These are phyloP conservation scores for Bombus haemorrhoidalis DNA, from an alignment of 1,140 invertebrate genomes.

Conservation along the genomic window DNA sequence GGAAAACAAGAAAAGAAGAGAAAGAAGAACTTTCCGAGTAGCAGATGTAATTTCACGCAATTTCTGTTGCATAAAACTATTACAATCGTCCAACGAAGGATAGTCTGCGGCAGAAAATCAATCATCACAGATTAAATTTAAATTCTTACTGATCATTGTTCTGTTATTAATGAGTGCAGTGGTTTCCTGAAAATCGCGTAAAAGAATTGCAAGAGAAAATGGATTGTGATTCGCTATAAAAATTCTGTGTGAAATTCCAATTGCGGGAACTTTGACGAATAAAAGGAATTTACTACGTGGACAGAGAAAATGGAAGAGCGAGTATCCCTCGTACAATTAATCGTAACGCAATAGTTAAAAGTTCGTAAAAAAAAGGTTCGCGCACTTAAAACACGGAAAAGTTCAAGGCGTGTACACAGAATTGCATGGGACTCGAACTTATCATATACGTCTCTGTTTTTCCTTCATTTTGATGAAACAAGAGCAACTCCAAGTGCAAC, in stretches of 20 bases:
- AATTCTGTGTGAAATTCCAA: neutral
- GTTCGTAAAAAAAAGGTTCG: no score
- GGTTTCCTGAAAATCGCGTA: neutral
- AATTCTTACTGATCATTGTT: neutral
- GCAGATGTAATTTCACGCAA: no score
- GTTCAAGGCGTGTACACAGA: neutral
- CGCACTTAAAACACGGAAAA: no score
- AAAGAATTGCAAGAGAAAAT: no score
- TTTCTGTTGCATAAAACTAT: no score
- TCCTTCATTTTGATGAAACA: neutral
- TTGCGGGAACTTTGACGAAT: no score
- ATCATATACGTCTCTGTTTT: neutral
- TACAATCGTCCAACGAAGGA: neutral
- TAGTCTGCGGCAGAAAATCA: neutral
- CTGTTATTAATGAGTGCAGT: neutral
- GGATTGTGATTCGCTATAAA: neutral
- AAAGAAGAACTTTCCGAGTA: neutral
- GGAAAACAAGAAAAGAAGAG: neutral
- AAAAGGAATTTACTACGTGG: conserved; percentile 6
- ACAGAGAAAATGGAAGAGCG: neutral
- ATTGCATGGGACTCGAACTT: neutral
- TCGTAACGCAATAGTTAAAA: no score
- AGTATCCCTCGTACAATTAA: neutral
- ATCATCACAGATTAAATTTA: neutral
- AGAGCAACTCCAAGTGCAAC: neutral